Evolutionary conservation across 2,113 vertebrate species (phyloP).

Genomic region (Seriola aureovittata): DNA sequence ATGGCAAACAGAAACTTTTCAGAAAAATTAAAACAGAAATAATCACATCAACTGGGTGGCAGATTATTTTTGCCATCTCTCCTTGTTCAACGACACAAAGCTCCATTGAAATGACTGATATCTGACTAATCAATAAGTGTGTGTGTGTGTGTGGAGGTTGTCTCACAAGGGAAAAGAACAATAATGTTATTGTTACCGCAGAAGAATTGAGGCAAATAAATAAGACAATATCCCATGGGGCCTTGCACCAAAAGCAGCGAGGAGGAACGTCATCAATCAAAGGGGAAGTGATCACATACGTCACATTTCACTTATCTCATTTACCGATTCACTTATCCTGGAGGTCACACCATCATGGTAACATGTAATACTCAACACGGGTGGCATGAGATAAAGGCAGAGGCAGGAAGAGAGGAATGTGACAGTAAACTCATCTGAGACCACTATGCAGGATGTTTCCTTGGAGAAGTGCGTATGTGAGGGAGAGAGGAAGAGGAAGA

Average conservation of each 20-base stretch:
- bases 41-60: no score
- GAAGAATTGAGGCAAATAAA: background rate
- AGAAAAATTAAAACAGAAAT: no score
- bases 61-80: no score
- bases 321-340: background rate
- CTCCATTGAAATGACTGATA: slow-evolving; percentile 14
- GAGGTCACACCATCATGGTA: background rate
- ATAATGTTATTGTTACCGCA: slow-evolving; percentile 11
- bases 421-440: slow-evolving; percentile 10
- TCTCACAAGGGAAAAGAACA: slow-evolving; percentile 5
- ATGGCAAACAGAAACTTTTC: no score
- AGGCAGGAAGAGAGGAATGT: background rate
- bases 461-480: background rate
- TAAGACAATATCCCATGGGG: background rate
- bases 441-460: slow-evolving; percentile 19
- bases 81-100: background rate
- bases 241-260: background rate
- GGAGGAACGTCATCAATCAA: background rate
- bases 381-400: background rate
- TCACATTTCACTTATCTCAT: background rate
- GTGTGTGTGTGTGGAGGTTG: background rate
- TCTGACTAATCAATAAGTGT: slow-evolving; percentile 14
- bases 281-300: background rate
- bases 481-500: background rate
- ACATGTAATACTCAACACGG: background rate